phyloP scores from a whole-genome alignment of 2,797 vertebrate genomes.

The Semotilus atromaculatus region DNA sequence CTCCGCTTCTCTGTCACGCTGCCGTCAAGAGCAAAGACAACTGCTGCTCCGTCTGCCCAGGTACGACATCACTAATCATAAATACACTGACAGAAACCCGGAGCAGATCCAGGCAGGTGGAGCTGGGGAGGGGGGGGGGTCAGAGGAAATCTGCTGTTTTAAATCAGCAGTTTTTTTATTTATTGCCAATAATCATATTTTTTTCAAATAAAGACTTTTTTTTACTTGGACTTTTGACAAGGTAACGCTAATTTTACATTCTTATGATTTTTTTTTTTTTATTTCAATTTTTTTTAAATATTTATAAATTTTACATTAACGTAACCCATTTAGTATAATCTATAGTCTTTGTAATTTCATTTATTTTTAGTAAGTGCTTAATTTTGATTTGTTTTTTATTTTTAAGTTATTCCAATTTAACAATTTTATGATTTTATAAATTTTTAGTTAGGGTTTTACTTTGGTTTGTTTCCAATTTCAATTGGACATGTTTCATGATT shows the following conservation, averaged over 20 bases:
- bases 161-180: too few relatives aligned
- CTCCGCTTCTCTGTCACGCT: slow-evolving; percentile 79
- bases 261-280: not conserved
- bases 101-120: too few relatives aligned
- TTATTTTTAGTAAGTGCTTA: not conserved
- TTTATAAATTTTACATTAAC: too few relatives aligned
- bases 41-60: slow-evolving; percentile 81
- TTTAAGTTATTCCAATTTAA: not conserved
- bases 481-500: not conserved
- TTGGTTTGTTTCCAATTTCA: not conserved
- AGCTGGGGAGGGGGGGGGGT: too few relatives aligned
- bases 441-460: not conserved
- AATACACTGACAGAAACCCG: accelerated
- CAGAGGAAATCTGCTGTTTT: too few relatives aligned
- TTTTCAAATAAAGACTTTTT: too few relatives aligned
- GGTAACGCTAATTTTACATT: too few relatives aligned
- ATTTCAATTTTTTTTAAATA: too few relatives aligned
- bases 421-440: not conserved
- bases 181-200: too few relatives aligned
- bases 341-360: not conserved
- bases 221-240: too few relatives aligned
- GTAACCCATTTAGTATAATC: too few relatives aligned
- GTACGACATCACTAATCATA: slow-evolving; percentile 53
- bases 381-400: not conserved
- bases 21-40: slow-evolving; percentile 77